Evolutionary conservation across 2,888 invertebrate genomes (phyloP), one percentile per base, ranked within the genome.

Genomic region (Conus canariensis): DNA sequence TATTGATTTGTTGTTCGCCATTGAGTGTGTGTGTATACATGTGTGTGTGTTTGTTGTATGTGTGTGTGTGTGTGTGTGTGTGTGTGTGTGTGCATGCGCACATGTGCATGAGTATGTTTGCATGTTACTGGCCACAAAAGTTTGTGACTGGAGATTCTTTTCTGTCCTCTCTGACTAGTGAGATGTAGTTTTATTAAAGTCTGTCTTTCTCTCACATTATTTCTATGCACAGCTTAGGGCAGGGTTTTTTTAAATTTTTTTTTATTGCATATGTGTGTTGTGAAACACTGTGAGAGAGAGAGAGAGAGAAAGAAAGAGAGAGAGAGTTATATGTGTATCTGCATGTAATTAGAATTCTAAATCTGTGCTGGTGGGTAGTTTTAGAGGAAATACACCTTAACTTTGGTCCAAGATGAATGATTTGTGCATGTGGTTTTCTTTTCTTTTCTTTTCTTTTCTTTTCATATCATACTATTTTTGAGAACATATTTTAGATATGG

Each of bases 21-120:
- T 45, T 45, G 45, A 45, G 2, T 45, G 45, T 45, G 45, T 45
- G 45, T 45, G 45, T 45, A 2, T 45, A 45, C 25, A 1, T 74
- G 74, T 74, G 74, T 74, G 30, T 30, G 30, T 45, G 87, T n/a
- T 16, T 86, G 91, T 91, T 91, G 90, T 82, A 67, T 85, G 77
- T 88, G 58, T 88, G 82, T 87, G 86, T 86, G 77, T 87, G 60
- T 30, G 67, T 67, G 67, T 30, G 22, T 64, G 67, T 64, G 30
- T 30, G 67, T 64, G 64, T 67, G 45, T 30, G 30, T 30, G 30
- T 45, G 19, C 25, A 30, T 30, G 19, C 45, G 5, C 7, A 0
- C 7, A 14, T 86, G 25, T 86, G 60, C 64, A 67, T 64, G 16
- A 25, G 87, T 67, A 30, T 87, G 64, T 22, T 25, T 64, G 19